A percentile compares a stretch with the other conserved stretches of the same genome.
phyloP scores from a whole-genome alignment of 2,797 vertebrate species.

The Chiroxiphia lanceolata region DNA sequence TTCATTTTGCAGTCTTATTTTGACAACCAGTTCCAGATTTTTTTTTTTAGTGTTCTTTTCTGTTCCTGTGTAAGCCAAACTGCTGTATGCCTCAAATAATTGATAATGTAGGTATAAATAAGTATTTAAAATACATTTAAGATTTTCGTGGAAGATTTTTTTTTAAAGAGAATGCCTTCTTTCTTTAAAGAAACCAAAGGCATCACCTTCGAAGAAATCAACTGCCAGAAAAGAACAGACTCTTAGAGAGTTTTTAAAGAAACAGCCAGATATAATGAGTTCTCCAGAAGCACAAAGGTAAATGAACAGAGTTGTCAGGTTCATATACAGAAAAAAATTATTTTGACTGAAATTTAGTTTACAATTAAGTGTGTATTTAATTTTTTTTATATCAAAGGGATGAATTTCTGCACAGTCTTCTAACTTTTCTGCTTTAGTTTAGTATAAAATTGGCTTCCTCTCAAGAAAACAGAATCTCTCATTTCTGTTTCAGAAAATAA shows the following conservation, averaged over 20 bases:
- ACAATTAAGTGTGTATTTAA: neutral
- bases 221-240: neutral
- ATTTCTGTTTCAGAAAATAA: neutral
- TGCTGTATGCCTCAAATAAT: neutral
- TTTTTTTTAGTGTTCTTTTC: neutral
- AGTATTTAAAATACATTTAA: neutral
- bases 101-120: neutral
- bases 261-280: neutral
- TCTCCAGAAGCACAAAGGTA: constrained; percentile 48
- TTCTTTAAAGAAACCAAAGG: neutral
- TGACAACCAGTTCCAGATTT: neutral
- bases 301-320: neutral
- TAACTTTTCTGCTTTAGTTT: neutral
- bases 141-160: neutral
- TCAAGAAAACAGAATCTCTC: neutral
- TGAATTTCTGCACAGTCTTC: neutral
- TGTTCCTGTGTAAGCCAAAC: neutral
- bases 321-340: neutral
- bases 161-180: neutral
- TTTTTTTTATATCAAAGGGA: neutral
- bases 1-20: neutral
- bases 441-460: neutral
- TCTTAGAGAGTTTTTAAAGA: constrained; percentile 4
- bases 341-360: neutral
- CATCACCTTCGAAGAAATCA: neutral